Percentiles rank a stretch among this genome's conserved stretches.
phyloP scores from a whole-genome alignment of 2,797 vertebrate species.

The Lophius americanus region DNA sequence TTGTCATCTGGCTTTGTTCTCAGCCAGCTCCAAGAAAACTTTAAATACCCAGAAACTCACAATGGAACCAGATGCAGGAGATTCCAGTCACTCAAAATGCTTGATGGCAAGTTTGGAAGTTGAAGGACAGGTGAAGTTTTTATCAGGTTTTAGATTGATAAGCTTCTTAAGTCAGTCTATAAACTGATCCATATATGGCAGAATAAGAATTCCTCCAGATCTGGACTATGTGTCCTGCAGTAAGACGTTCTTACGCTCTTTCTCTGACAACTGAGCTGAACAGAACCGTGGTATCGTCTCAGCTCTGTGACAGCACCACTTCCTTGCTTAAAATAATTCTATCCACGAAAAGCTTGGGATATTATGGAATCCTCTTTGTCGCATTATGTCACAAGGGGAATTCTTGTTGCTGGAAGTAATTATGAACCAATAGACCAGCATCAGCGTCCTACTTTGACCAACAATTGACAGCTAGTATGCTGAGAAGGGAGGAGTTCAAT shows the following conservation, averaged over 20 bases:
- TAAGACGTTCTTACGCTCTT: conserved; percentile 43
- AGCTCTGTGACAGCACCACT: conserved; percentile 3
- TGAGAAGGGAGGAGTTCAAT: too few relatives aligned
- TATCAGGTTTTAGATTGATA: conserved; percentile 2
- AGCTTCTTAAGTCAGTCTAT: not conserved
- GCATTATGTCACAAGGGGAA: too few relatives aligned
- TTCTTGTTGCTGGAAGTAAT: too few relatives aligned
- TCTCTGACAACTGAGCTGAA: conserved; percentile 8
- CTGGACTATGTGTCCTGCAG: conserved; percentile 15
- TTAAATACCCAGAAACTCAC: conserved; percentile 40
- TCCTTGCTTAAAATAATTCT: too few relatives aligned
- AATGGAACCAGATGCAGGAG: conserved; percentile 2
- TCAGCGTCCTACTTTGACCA: too few relatives aligned
- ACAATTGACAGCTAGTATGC: too few relatives aligned
- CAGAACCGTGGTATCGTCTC: conserved; percentile 29
- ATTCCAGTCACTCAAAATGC: conserved; percentile 11
- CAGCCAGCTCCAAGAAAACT: conserved; percentile 55
- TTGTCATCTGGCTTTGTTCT: conserved; percentile 70
- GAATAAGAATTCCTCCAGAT: conserved; percentile 53
- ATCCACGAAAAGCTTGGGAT: too few relatives aligned
- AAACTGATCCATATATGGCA: conserved; percentile 29
- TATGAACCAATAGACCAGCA: too few relatives aligned
- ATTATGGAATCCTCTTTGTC: too few relatives aligned
- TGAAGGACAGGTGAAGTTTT: not conserved
- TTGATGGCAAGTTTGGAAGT: not conserved